These are phyloP conservation scores for Sebastes wilsoni DNA, from an alignment of 2,797 vertebrate species.

Conservation along the genomic window DNA sequence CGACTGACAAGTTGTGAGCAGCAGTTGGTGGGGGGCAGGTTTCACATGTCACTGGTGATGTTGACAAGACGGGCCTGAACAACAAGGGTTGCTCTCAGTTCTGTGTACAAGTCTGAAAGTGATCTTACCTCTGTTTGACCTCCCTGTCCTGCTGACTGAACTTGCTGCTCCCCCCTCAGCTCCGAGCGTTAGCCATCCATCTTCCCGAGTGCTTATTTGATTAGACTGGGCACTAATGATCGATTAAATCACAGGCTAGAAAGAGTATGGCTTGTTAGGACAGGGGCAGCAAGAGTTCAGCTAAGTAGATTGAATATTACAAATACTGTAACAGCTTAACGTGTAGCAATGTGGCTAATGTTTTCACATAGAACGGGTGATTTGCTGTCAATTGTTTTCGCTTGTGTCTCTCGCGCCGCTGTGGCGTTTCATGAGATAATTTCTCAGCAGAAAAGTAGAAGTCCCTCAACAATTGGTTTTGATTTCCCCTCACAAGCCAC, in stretches of 20 bases:
- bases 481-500: conserved; percentile 66
- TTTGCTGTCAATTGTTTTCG: conserved; percentile 51
- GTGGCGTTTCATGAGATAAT: conserved; percentile 55
- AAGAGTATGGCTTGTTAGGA: conserved; percentile 66
- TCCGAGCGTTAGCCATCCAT: conserved; percentile 60
- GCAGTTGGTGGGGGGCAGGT: conserved; percentile 44
- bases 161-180: conserved; percentile 45
- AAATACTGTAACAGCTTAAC: conserved; percentile 56
- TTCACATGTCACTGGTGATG: conserved; percentile 62
- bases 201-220: conserved; percentile 70
- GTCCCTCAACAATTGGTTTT: conserved; percentile 74
- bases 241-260: conserved; percentile 71
- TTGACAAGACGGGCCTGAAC: conserved; percentile 53
- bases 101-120: conserved; percentile 42
- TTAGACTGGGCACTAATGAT: conserved; percentile 78
- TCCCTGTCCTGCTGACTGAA: conserved; percentile 57
- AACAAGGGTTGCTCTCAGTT: conserved; percentile 39
- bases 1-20: conserved; percentile 66
- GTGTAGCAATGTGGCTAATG: conserved; percentile 48
- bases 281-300: conserved; percentile 62
- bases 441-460: conserved; percentile 65
- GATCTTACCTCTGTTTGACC: conserved; percentile 70
- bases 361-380: conserved; percentile 49
- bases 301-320: conserved; percentile 56
- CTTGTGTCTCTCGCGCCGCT: conserved; percentile 2